A percentile compares a stretch with the other conserved stretches of the same genome.
Evolutionary conservation across 2,888 invertebrate genomes (phyloP).

Genomic region (Ceratothoa steindachneri): DNA sequence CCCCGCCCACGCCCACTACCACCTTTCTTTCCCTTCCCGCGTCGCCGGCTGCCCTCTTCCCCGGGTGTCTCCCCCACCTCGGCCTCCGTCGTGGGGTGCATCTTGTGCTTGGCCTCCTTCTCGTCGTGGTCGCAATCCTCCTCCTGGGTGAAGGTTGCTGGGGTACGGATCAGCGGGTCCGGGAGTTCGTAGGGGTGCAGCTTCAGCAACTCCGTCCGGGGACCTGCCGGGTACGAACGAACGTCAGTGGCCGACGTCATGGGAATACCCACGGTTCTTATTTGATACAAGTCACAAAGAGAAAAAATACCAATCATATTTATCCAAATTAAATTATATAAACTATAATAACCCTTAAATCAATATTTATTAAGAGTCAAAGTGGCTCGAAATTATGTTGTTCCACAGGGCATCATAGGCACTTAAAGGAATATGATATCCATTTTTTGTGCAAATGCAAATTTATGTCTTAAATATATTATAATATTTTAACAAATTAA

Average conservation of each 20-base stretch:
- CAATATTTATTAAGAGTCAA: too few species aligned
- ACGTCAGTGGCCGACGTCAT: background rate
- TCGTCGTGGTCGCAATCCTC: slow-evolving; percentile 6
- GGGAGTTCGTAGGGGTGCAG: background rate
- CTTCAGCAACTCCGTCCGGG: background rate
- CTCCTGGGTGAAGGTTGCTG: background rate
- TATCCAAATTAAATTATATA: too few species aligned
- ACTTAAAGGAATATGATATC: too few species aligned
- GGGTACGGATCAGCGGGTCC: background rate
- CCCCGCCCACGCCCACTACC: background rate
- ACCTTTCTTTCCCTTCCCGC: background rate
- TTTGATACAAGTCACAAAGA: background rate
- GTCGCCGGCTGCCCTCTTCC: background rate
- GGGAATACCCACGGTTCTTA: background rate
- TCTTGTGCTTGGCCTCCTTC: background rate
- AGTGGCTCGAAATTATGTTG: too few species aligned
- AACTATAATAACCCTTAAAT: too few species aligned
- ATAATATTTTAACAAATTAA: too few species aligned
- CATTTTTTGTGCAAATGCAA: too few species aligned
- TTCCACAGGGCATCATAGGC: too few species aligned
- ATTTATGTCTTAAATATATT: too few species aligned
- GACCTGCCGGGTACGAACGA: background rate
- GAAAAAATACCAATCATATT: background rate
- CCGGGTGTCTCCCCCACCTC: background rate
- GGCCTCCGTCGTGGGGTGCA: background rate